phyloP scores from a whole-genome alignment of 2,797 vertebrate genomes.

The Cuculus canorus region DNA sequence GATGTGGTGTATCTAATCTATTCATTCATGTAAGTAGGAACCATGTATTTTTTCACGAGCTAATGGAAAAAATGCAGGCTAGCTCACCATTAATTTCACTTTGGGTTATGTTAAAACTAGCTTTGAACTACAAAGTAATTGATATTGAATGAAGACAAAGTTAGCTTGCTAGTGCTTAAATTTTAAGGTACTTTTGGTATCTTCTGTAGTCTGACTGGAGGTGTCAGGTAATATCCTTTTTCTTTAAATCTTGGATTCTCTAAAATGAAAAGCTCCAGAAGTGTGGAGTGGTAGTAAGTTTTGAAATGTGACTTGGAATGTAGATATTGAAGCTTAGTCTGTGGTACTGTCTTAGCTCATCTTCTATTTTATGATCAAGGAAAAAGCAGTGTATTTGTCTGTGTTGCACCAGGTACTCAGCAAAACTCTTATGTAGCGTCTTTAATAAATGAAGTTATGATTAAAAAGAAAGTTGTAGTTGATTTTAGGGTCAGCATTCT shows the following conservation, averaged over 20 bases:
- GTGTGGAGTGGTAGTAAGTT: neutral
- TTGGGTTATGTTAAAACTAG: neutral
- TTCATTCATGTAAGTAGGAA: neutral
- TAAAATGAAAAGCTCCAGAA: neutral
- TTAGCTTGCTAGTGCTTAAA: neutral
- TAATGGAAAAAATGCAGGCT: neutral
- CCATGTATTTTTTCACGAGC: neutral
- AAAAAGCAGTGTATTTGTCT: neutral
- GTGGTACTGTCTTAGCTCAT: neutral
- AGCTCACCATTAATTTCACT: neutral
- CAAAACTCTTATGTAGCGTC: neutral
- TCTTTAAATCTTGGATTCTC: neutral
- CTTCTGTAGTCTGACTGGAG: neutral
- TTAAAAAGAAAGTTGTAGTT: neutral
- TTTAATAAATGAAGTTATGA: neutral
- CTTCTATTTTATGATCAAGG: neutral
- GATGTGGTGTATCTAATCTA: neutral
- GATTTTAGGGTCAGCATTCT: neutral
- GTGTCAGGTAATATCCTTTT: neutral
- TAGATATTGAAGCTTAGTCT: neutral
- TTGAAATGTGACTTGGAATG: neutral
- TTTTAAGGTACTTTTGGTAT: neutral
- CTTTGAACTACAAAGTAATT: neutral
- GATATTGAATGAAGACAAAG: neutral
- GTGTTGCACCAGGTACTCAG: neutral